These are phyloP conservation scores for Mechanitis messenoides DNA, from an alignment of 2,888 invertebrate genomes.

Conservation along the genomic window DNA sequence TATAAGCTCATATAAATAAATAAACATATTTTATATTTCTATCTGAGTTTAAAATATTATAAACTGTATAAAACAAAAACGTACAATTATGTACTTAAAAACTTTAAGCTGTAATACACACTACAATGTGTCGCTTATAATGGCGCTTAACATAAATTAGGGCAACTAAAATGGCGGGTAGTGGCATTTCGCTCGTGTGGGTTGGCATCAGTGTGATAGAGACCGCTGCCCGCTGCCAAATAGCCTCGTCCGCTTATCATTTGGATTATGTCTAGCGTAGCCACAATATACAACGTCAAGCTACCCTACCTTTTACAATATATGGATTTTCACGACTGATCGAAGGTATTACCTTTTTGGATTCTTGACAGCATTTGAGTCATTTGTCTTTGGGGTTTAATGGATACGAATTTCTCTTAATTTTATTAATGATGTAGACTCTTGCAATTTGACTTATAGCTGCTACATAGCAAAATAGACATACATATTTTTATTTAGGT, in stretches of 20 bases:
- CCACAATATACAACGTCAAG: conserved; percentile 36
- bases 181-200: conserved; percentile 44
- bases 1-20: too few relatives aligned
- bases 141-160: conserved; percentile 60
- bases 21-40: too few relatives aligned
- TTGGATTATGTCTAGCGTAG: conserved; percentile 54
- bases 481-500: neutral
- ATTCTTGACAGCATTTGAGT: conserved; percentile 11
- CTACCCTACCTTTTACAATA: conserved; percentile 41
- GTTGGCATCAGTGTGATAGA: conserved; percentile 65
- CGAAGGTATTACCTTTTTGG: conserved; percentile 17
- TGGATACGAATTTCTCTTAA: neutral
- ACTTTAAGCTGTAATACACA: conserved; percentile 8
- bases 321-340: conserved; percentile 36
- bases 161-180: conserved; percentile 54
- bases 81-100: neutral
- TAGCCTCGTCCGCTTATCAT: conserved; percentile 69
- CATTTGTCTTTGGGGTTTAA: neutral
- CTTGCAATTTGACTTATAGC: neutral
- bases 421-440: neutral
- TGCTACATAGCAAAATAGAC: neutral
- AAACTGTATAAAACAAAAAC: too few relatives aligned
- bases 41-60: too few relatives aligned
- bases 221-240: conserved; percentile 60
- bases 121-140: conserved; percentile 25